A percentile compares a stretch with the other conserved stretches of the same genome.
phyloP scores from a whole-genome alignment of 37 sponge, comb jelly and placozoan genomes.

The Halichondria panicea region DNA sequence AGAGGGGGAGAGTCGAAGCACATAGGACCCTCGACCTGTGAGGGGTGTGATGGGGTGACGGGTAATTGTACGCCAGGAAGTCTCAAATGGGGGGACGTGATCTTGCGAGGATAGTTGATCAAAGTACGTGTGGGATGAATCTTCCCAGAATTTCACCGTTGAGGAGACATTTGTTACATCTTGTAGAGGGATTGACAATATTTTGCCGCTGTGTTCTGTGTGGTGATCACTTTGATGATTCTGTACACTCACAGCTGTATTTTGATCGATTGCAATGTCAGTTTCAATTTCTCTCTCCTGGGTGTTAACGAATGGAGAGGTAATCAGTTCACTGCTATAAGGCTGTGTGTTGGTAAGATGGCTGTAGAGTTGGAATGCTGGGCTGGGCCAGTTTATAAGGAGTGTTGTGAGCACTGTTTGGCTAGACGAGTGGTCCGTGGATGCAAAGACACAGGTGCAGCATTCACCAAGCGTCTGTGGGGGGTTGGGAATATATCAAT shows the following conservation, averaged over 20 bases:
- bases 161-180: too few species aligned
- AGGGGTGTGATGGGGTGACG: neutral
- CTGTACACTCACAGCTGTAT: too few species aligned
- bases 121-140: too few species aligned
- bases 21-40: constrained; percentile 14
- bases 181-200: too few species aligned
- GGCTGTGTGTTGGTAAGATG: neutral
- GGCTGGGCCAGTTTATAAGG: constrained; percentile 31
- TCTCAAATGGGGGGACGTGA: constrained; percentile 6
- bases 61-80: constrained; percentile 17
- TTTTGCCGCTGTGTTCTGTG: too few species aligned
- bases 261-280: too few species aligned
- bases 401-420: constrained; percentile 29
- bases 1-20: constrained; percentile 28
- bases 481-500: neutral
- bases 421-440: constrained; percentile 7
- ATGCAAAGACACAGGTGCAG: constrained; percentile 31
- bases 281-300: too few species aligned
- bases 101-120: too few species aligned
- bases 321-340: too few species aligned
- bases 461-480: constrained; percentile 46
- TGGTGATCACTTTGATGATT: too few species aligned
- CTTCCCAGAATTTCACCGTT: too few species aligned
- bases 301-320: too few species aligned
- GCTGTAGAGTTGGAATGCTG: constrained; percentile 1